Conservation (phyloP, 2,888 invertebrate genomes). For the Drosophila neonasuta region DNA sequence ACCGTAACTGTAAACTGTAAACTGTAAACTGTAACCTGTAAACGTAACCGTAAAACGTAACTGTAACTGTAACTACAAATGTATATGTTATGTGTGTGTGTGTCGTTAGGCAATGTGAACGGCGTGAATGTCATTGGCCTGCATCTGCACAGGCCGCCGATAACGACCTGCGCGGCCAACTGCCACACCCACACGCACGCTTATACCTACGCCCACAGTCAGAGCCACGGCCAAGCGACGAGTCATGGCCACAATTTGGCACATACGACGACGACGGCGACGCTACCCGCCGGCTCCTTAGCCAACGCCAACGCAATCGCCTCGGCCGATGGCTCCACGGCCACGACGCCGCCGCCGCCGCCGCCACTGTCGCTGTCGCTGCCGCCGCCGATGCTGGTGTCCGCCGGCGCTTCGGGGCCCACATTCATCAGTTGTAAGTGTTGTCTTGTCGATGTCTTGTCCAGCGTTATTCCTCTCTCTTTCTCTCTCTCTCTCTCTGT, state of each 20-base stretch:
- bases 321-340: constrained; percentile 1
- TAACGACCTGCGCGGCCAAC: constrained; percentile 69
- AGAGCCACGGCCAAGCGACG: constrained; percentile 50
- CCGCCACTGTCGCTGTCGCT: constrained; percentile 33
- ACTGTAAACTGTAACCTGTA: constrained; percentile 37
- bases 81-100: constrained; percentile 37
- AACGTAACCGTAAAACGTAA: constrained; percentile 27
- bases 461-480: constrained; percentile 27
- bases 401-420: constrained; percentile 48
- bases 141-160: constrained; percentile 83
- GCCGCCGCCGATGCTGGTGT: constrained; percentile 33
- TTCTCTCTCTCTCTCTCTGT: constrained; percentile 3
- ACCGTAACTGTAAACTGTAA: constrained; percentile 28
- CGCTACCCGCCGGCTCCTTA: constrained; percentile 16
- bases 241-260: constrained; percentile 30
- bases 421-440: constrained; percentile 80
- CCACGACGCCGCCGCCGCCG: constrained; percentile 23
- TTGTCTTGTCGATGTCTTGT: constrained; percentile 46
- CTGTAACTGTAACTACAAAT: constrained; percentile 42
- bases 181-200: constrained; percentile 53
- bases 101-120: constrained; percentile 86
- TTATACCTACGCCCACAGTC: constrained; percentile 53
- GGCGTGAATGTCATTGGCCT: constrained; percentile 88
- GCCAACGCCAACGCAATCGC: constrained; percentile 8
- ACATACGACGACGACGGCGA: constrained; percentile 26